A percentile compares a stretch with the other conserved stretches of the same genome.
Evolutionary conservation across 2,888 invertebrate species (phyloP).

Genomic region (Agrotis exclamationis): DNA sequence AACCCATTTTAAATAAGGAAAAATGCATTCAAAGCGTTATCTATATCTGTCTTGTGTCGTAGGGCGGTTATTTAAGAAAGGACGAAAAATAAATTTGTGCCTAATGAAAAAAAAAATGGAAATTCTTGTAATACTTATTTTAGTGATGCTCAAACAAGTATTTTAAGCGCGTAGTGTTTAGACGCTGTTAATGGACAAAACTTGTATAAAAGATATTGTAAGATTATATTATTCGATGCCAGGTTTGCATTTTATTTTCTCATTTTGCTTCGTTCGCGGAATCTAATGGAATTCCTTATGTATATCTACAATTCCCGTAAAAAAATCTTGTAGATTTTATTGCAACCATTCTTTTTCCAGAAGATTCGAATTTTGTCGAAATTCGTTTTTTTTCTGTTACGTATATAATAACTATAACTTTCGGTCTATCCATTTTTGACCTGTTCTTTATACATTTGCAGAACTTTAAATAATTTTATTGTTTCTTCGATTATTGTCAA

Average conservation of each 20-base stretch:
- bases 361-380: slow-evolving; percentile 17
- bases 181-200: slow-evolving; percentile 82
- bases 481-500: slow-evolving; percentile 7
- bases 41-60: slow-evolving; percentile 86
- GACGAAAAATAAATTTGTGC: slow-evolving; percentile 84
- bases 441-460: neutral
- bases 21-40: slow-evolving; percentile 83
- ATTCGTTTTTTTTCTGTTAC: slow-evolving; percentile 16
- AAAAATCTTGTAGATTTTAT: neutral
- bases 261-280: slow-evolving; percentile 46
- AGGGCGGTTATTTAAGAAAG: slow-evolving; percentile 78
- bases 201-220: slow-evolving; percentile 75
- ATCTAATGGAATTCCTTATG: slow-evolving; percentile 61
- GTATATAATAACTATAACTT: too few species aligned
- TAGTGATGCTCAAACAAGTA: slow-evolving; percentile 89
- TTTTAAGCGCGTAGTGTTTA: slow-evolving; percentile 88
- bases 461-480: slow-evolving; percentile 21
- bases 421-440: neutral
- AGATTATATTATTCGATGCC: slow-evolving; percentile 80
- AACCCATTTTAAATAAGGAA: slow-evolving; percentile 82
- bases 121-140: slow-evolving; percentile 80
- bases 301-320: slow-evolving; percentile 23
- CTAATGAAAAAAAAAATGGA: slow-evolving; percentile 84
- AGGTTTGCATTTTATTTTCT: slow-evolving; percentile 83
- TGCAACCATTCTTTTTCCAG: slow-evolving; percentile 8